Evolutionary conservation across 1,140 invertebrate genomes (phyloP).

Genomic region (Drosophila hydei): DNA sequence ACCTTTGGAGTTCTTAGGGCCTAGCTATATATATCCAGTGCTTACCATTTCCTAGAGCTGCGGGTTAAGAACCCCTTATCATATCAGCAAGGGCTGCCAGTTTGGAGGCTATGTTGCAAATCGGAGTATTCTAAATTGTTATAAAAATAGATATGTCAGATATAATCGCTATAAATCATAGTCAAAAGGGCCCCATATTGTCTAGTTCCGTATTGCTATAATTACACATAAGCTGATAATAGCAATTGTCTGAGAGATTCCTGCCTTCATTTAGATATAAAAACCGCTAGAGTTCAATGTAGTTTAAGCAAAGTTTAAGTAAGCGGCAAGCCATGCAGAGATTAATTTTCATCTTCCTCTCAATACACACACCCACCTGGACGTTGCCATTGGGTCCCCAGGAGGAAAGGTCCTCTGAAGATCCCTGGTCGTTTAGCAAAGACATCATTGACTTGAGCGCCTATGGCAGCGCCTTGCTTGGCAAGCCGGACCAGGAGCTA

Average conservation of each 20-base stretch:
- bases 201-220: no score
- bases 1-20: no score
- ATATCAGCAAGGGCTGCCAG: neutral
- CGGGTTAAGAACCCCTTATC: no score
- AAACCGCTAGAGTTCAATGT: neutral
- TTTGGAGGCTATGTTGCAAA: neutral
- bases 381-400: constrained; percentile 7
- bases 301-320: constrained; percentile 11
- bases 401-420: neutral
- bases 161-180: neutral
- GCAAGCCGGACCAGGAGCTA: constrained; percentile 31
- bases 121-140: neutral
- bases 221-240: constrained; percentile 11
- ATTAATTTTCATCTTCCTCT: constrained; percentile 83
- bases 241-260: neutral
- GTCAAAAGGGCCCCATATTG: no score
- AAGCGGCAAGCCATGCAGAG: constrained; percentile 84
- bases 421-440: neutral
- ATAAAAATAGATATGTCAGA: neutral
- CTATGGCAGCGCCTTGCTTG: constrained; percentile 45
- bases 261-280: constrained; percentile 11
- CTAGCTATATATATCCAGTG: no score
- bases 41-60: no score
- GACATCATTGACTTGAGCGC: constrained; percentile 52
- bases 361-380: constrained; percentile 77